Evolutionary conservation across 2,113 vertebrate genomes (phyloP), one percentile per base, ranked within the genome.

Genomic region (Menidia beryllina): DNA sequence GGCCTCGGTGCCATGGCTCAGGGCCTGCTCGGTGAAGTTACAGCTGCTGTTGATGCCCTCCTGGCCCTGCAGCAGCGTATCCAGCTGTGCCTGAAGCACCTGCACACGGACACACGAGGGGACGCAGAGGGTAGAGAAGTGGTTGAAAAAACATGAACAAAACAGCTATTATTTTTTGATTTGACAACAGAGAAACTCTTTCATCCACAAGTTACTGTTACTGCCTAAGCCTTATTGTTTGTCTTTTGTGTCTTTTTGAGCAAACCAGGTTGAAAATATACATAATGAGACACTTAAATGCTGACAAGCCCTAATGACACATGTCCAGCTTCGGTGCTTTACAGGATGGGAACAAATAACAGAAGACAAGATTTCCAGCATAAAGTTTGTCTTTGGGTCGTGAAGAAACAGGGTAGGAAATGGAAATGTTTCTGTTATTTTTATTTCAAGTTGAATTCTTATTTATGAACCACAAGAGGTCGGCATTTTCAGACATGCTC

Each of bases 51-150:
- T 94, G 61, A 99, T 98, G 69, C 93, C 95, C 59, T 98, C 97
- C 91, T 97, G 96, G 5, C 96, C 97, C 86, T 96, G 94, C 36
- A 98, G 91, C 75, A 99, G 88, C 0, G 94, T 91, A 21, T 97
- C 96, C 88, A 99, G 91, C 91, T 99, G 98, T 8, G 95, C 90
- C 77, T 98, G 97, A 0, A 99, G 95, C 68, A 99, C 98, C 98
- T 99, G 20, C 36, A 62, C 41, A 57, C 0, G 34, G 10, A 70
- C 1, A 77, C 76, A 84, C 77, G 82, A 50, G 2, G 72, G 34
- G 27, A 63, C 21, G 36, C 0, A 17, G 51, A 24, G 47, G 12
- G 63, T 14, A 60, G 24, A 38, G n/a, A 59, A 6, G 25, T 23
- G 12, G 19, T 2, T 49, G 20, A 1, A 14, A 19, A 14, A 2